Percentiles rank a stretch among this genome's conserved stretches.
Conservation (phyloP, 2,797 vertebrate species). For the Falco cherrug region DNA sequence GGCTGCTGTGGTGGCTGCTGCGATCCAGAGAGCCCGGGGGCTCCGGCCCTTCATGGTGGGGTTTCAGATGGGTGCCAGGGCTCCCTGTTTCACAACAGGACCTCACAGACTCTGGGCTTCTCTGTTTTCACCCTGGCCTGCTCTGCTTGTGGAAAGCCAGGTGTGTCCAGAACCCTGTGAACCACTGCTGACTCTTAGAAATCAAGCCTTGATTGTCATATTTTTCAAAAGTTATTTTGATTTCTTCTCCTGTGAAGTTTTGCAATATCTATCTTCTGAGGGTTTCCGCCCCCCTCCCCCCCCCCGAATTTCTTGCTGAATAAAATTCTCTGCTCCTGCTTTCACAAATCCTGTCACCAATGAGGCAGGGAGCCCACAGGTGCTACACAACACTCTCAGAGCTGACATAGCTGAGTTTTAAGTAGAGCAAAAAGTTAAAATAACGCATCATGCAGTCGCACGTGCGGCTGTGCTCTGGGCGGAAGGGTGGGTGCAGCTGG, state of each 20-base stretch:
- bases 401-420: not conserved
- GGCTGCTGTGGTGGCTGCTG: not conserved
- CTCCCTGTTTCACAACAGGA: not conserved
- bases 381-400: not conserved
- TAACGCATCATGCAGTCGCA: not conserved
- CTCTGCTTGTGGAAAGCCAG: not conserved
- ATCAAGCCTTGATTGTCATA: not conserved
- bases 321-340: not conserved
- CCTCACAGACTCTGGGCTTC: not conserved
- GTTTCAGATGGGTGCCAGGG: not conserved
- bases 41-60: not conserved
- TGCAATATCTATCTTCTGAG: not conserved
- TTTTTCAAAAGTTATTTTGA: not conserved
- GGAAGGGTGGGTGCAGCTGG: not conserved
- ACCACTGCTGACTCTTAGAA: not conserved
- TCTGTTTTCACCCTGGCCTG: not conserved
- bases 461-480: not conserved
- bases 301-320: not conserved
- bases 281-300: too few relatives aligned
- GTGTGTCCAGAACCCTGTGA: fast-evolving
- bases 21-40: not conserved
- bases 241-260: not conserved
- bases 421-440: not conserved
- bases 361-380: not conserved
- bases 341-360: not conserved